Percentiles rank a stretch among this genome's conserved stretches.
Evolutionary conservation across 2,888 invertebrate genomes (phyloP).

Genomic region (Conomelus anceps): DNA sequence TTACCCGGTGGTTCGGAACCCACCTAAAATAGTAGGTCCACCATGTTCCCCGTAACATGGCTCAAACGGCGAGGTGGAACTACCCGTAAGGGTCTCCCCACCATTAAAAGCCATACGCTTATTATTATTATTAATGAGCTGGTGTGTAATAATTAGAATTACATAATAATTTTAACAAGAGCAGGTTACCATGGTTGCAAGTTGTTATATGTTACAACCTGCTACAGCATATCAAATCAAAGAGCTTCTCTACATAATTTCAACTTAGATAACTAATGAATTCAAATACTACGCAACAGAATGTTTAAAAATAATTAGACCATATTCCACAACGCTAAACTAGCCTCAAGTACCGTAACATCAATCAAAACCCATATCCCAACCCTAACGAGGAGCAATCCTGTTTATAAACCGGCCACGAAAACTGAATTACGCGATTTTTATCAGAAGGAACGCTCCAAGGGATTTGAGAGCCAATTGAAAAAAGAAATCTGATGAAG

Average conservation of each 20-base stretch:
- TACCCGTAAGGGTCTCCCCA: too few species aligned
- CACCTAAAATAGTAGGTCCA: too few species aligned
- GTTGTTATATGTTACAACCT: neutral
- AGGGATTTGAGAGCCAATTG: neutral
- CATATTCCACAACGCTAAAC: neutral
- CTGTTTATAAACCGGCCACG: neutral
- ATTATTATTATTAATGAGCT: too few species aligned
- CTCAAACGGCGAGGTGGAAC: too few species aligned
- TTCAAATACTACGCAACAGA: neutral
- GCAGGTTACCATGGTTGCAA: neutral
- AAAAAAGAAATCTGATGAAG: neutral
- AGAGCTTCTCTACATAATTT: neutral
- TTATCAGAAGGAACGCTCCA: neutral
- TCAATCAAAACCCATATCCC: neutral
- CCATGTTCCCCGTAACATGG: too few species aligned
- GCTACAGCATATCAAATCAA: neutral
- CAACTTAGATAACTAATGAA: neutral
- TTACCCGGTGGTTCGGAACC: too few species aligned
- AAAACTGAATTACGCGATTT: neutral
- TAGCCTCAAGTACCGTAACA: neutral
- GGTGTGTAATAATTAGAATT: too few species aligned
- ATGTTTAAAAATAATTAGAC: neutral
- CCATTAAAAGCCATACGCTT: too few species aligned
- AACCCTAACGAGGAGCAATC: neutral
- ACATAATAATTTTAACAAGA: too few species aligned